Percentiles rank a stretch among this genome's conserved stretches.
phyloP scores from a whole-genome alignment of 2,888 invertebrate genomes.

The Sesamia inferens region DNA sequence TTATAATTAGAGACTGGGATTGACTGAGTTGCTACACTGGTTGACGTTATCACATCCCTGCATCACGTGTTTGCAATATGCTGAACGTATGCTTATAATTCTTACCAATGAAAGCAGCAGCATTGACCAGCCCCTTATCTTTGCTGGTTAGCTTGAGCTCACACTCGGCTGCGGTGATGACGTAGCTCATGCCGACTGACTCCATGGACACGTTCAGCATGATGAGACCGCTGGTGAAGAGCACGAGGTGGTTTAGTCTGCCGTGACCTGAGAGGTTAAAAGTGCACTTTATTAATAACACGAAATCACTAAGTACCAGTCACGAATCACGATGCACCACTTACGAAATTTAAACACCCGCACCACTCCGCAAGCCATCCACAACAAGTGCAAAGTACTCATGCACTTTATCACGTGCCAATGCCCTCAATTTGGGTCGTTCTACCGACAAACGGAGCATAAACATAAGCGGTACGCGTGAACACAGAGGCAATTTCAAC shows the following conservation, averaged over 20 bases:
- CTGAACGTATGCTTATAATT: too few species aligned
- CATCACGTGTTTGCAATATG: too few species aligned
- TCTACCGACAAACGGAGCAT: not conserved
- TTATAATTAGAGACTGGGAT: too few species aligned
- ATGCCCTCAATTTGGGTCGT: not conserved
- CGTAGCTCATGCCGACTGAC: conserved; percentile 92
- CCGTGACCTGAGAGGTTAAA: conserved; percentile 88
- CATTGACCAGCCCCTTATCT: conserved; percentile 91
- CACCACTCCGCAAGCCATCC: not conserved
- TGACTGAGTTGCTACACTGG: too few species aligned
- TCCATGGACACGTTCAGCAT: conserved; percentile 92
- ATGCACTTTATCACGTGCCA: not conserved
- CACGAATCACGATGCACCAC: too few species aligned
- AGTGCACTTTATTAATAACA: not conserved
- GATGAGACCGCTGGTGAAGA: conserved; percentile 91
- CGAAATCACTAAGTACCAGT: not conserved
- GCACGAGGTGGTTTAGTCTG: conserved; percentile 90
- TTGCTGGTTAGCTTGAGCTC: conserved; percentile 90
- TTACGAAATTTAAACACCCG: not conserved
- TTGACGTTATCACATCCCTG: too few species aligned
- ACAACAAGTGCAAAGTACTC: not conserved
- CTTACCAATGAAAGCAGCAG: conserved; percentile 91
- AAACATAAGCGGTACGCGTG: too few species aligned
- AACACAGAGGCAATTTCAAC: too few species aligned
- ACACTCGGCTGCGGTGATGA: conserved; percentile 92